Evolutionary conservation across 2,888 invertebrate species (phyloP), one percentile per base, ranked within the genome.

Genomic region (Cremastinae sp.): DNA sequence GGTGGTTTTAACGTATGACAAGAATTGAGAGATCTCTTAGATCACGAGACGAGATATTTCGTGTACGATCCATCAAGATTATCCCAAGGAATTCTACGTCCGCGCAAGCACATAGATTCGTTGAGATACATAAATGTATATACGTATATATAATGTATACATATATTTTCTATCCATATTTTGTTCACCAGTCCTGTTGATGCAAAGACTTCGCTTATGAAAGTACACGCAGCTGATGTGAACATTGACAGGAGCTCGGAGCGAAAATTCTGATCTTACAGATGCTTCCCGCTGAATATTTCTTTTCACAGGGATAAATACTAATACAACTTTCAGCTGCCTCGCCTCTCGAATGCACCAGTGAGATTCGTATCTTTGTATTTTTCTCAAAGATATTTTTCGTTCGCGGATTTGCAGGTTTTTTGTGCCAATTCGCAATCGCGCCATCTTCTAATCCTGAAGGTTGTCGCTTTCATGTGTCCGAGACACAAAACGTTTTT

Each of bases 1-100:
- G 47, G 61, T 55, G 68, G 68, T 74, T 62, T 61, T 43, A 28
- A 55, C 12, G 47, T 55, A 59, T 61, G 61, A 74, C 74, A 74
- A 12, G 28, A 28, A 59, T 14, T 22, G 51, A 35, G 61, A 61
- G 47, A 47, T 45, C 28, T 61, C 62, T 55, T 62, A 56, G 74
- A 74, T 74, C 74, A 35, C 43, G 20, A 28, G 62, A 16, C 35
- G 43, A 69, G 74, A 74, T 74, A 62, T 37, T 45, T 28, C 28
- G 51, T 51, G 35, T 16, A 35, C 37, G n/a, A 28, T 22, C 45
- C 35, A 61, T 47, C 61, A 61, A 45, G 61, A 61, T 61, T 61
- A 47, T 18, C 61, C 10, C 1, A 35, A 45, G 20, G 59, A 59
- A 16, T 18, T 14, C 35, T 61, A 28, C 28, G 45, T 61, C 12